Evolutionary conservation across 2,797 vertebrate species (phyloP).

Genomic region (Pipistrellus pygmaeus): DNA sequence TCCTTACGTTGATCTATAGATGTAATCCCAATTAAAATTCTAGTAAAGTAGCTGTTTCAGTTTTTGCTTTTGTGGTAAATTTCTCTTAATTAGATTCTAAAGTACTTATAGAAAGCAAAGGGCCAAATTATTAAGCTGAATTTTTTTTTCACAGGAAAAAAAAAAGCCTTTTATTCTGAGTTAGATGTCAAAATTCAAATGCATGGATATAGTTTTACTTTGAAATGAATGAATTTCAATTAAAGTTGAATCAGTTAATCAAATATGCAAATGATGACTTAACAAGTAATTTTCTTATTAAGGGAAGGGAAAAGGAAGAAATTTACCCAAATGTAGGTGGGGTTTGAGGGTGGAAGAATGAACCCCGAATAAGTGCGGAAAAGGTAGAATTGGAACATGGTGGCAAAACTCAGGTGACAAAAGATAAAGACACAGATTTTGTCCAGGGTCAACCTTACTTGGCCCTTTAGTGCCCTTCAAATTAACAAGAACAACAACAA

Average conservation of each 20-base stretch:
- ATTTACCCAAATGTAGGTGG: neutral
- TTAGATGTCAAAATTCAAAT: slow-evolving; percentile 36
- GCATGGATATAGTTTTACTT: neutral
- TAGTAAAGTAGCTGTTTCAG: neutral
- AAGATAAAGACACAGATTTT: neutral
- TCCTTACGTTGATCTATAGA: neutral
- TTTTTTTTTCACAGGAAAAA: neutral
- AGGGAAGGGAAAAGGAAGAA: neutral
- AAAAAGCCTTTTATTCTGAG: slow-evolving; percentile 20
- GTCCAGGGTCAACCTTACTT: neutral
- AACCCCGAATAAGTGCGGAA: neutral
- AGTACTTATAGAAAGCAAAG: slow-evolving; percentile 37
- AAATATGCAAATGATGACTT: slow-evolving; percentile 11
- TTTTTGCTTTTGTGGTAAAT: neutral
- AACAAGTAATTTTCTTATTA: slow-evolving; percentile 4
- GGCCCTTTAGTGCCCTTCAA: neutral
- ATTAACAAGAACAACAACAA: neutral
- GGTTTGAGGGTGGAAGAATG: neutral
- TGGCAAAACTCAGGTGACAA: neutral
- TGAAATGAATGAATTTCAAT: slow-evolving; percentile 38
- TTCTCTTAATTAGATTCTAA: neutral
- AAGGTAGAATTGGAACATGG: neutral
- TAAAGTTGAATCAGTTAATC: slow-evolving; percentile 6
- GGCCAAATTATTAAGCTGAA: neutral
- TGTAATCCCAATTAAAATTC: neutral